Percentiles rank a stretch among this genome's conserved stretches.
These are phyloP conservation scores for Tragulus kanchil DNA, from an alignment of 2,113 vertebrate genomes.

Conservation along the genomic window DNA sequence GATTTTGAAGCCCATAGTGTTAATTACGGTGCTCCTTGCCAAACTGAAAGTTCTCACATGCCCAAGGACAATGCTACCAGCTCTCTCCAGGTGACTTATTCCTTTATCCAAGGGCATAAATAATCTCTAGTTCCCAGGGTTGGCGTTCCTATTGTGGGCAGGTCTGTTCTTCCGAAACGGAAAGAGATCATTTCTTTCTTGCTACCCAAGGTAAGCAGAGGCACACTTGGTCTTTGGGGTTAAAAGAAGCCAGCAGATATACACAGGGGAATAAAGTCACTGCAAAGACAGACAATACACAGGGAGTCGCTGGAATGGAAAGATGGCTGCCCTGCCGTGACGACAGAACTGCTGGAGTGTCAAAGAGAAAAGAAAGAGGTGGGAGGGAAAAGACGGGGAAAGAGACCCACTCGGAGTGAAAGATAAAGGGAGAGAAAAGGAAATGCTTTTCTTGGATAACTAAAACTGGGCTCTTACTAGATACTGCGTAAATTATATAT, in stretches of 20 bases:
- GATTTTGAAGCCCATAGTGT: conserved; percentile 38
- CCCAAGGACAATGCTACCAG: conserved; percentile 6
- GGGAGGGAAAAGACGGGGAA: neutral
- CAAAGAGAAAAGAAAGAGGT: conserved; percentile 47
- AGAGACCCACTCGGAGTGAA: conserved; percentile 13
- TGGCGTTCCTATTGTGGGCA: neutral
- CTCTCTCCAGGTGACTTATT: neutral
- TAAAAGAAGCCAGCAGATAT: conserved; percentile 6
- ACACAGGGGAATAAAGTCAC: conserved; percentile 73
- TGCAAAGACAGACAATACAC: conserved; percentile 76
- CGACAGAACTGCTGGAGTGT: conserved; percentile 72
- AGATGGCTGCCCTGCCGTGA: conserved; percentile 62
- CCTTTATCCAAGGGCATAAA: neutral
- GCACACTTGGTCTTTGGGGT: neutral
- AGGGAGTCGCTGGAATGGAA: conserved; percentile 62
- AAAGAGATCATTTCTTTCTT: neutral
- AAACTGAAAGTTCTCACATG: conserved; percentile 41
- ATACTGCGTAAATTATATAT: conserved; percentile 69
- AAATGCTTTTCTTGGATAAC: conserved; percentile 67
- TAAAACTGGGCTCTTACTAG: conserved; percentile 70
- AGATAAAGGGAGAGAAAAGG: conserved; percentile 62
- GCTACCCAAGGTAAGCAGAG: conserved; percentile 18
- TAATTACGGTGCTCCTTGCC: conserved; percentile 55
- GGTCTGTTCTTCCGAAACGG: neutral
- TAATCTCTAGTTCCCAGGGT: neutral